Evolutionary conservation across 2,113 vertebrate genomes (phyloP).

Genomic region (Syngnathus floridae): DNA sequence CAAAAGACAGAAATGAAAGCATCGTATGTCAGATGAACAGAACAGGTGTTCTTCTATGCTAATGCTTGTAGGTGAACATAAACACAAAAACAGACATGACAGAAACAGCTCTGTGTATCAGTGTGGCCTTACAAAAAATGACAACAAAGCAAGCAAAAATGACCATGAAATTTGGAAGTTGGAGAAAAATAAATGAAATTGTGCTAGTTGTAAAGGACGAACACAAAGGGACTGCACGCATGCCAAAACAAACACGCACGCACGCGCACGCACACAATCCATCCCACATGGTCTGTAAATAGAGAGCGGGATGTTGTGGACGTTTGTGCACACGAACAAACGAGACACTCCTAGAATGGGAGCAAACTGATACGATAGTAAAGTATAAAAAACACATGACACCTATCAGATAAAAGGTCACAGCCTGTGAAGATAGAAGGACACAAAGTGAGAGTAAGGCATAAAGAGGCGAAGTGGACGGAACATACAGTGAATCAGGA

Average conservation of each 20-base stretch:
- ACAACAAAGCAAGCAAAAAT: background rate
- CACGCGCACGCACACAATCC: slow-evolving; percentile 18
- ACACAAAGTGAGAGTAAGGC: background rate
- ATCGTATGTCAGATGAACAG: background rate
- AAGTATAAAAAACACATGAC: background rate
- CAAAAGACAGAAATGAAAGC: background rate
- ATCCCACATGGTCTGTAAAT: slow-evolving; percentile 67
- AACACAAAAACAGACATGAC: too few relatives aligned
- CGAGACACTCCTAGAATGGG: slow-evolving; percentile 47
- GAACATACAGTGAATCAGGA: slow-evolving; percentile 63
- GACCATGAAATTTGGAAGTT: background rate
- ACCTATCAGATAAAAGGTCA: slow-evolving; percentile 14
- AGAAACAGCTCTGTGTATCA: background rate
- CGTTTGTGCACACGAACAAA: slow-evolving; percentile 59
- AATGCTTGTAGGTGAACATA: too few relatives aligned
- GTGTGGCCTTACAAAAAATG: background rate
- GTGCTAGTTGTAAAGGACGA: slow-evolving; percentile 15
- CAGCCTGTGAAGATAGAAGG: slow-evolving; percentile 9
- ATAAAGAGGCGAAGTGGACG: slow-evolving; percentile 49
- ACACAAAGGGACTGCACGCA: slow-evolving; percentile 39
- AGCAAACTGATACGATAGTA: background rate
- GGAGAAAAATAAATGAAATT: background rate
- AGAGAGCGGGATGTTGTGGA: slow-evolving; percentile 65
- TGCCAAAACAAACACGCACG: background rate
- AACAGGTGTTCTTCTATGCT: background rate